Evolutionary conservation across 2,113 vertebrate genomes (phyloP), one percentile per base, ranked within the genome.

Genomic region (Narcine bancroftii): DNA sequence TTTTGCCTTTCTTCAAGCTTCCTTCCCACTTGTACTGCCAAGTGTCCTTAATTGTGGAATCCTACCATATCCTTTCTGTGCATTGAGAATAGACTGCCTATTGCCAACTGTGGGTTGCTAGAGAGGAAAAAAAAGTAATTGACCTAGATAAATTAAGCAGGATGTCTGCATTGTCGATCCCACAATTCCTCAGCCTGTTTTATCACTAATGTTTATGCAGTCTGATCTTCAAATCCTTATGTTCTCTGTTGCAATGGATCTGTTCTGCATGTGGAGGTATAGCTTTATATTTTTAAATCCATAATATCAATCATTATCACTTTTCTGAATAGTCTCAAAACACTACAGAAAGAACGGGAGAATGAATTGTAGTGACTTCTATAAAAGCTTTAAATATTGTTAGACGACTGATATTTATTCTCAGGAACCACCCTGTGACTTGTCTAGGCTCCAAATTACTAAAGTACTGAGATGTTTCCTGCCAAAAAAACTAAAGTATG

Each of bases 391-490:
- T 87, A 87, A 39, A 87, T 7, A 17, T n/a, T 60, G 81, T n/a
- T 36, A 87, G 9, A n/a, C 53, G 60, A 63, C 53, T 60, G 81
- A 63, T 24, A 50, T 87, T 60, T 63, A 87, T 87, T 60, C 33
- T 17, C 19, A 19, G 33, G 53, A 15, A 87, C 33, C 60, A 60
- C n/a, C 33, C 53, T 87, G 79, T 83, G 15, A 87, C 81, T 87
- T 87, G 53, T 39, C 33, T 87, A n/a, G 6, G 53, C 60, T 87
- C 81, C 81, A 87, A 87, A 60, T 36, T 87, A 63, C 53, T 60
- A 60, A 60, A 33, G 33, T 85, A 85, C 53, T 36, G 81, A 60
- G 81, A 36, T 85, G 53, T 87, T 63, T 87, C 60, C 81, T 87
- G 81, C 53, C 53, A 63, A 36, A 63, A n/a, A 21, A 63, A 60